Evolutionary conservation across 2,888 invertebrate species (phyloP).

Genomic region (Hypena proboscidalis): DNA sequence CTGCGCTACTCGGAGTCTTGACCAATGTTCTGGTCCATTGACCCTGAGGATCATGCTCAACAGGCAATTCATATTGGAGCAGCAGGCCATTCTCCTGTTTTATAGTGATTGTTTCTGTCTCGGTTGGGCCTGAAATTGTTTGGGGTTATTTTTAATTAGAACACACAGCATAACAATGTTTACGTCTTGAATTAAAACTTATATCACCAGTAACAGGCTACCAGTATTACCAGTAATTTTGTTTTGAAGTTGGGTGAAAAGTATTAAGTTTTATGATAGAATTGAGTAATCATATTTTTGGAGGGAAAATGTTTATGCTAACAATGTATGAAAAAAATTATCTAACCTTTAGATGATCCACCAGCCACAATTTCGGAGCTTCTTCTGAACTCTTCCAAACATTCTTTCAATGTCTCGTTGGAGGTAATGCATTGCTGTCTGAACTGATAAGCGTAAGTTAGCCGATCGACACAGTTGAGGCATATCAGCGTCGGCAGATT

Average conservation of each 20-base stretch:
- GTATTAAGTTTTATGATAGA: no score
- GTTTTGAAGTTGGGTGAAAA: no score
- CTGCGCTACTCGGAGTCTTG: constrained; percentile 59
- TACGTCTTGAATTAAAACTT: no score
- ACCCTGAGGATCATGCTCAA: constrained; percentile 74
- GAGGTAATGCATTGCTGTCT: constrained; percentile 80
- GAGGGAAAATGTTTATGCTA: constrained; percentile 21
- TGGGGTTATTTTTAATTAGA: constrained; percentile 2
- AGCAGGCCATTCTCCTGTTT: constrained; percentile 81
- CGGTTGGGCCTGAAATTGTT: constrained; percentile 44
- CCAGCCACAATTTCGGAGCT: constrained; percentile 66
- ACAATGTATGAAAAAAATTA: neutral
- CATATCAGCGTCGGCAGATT: constrained; percentile 80
- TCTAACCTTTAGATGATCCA: constrained; percentile 61
- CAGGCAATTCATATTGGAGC: constrained; percentile 79
- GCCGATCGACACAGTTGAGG: constrained; percentile 77
- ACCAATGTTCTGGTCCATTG: constrained; percentile 71
- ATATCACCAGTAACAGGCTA: no score
- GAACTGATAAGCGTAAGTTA: constrained; percentile 79
- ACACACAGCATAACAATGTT: no score
- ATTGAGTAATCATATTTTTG: constrained; percentile 6
- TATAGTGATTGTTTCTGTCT: constrained; percentile 81
- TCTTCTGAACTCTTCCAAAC: constrained; percentile 76
- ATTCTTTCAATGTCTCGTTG: constrained; percentile 80
- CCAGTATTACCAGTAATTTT: no score